phyloP scores from a whole-genome alignment of 2,797 vertebrate genomes.

The Vultur gryphus region DNA sequence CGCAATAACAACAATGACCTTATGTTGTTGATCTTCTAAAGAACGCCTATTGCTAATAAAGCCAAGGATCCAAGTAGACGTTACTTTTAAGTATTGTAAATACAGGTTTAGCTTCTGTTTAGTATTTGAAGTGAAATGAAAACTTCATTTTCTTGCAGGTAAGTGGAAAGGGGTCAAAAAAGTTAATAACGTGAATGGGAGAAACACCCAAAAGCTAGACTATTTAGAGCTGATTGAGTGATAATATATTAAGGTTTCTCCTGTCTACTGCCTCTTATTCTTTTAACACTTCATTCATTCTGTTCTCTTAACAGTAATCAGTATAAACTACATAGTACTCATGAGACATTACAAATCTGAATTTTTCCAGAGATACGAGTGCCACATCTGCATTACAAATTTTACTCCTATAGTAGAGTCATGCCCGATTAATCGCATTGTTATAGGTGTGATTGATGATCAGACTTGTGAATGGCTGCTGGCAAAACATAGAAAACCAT shows the following conservation, averaged over 20 bases:
- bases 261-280: neutral
- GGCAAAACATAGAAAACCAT: neutral
- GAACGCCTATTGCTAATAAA: neutral
- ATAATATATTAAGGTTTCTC: neutral
- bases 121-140: neutral
- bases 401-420: neutral
- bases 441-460: neutral
- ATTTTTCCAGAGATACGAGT: neutral
- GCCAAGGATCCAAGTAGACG: neutral
- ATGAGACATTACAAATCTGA: neutral
- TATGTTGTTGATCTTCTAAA: neutral
- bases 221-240: neutral
- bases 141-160: neutral
- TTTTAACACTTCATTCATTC: neutral
- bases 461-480: neutral
- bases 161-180: neutral
- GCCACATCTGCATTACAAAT: neutral
- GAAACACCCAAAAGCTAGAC: neutral
- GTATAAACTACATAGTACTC: neutral
- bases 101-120: neutral
- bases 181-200: neutral
- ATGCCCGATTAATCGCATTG: neutral
- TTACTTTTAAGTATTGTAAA: neutral
- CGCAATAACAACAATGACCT: neutral
- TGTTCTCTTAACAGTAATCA: neutral